A percentile compares a stretch with the other conserved stretches of the same genome.
These are phyloP conservation scores for Heteromormyrus szaboi DNA, from an alignment of 2,797 vertebrate genomes.

Conservation along the genomic window DNA sequence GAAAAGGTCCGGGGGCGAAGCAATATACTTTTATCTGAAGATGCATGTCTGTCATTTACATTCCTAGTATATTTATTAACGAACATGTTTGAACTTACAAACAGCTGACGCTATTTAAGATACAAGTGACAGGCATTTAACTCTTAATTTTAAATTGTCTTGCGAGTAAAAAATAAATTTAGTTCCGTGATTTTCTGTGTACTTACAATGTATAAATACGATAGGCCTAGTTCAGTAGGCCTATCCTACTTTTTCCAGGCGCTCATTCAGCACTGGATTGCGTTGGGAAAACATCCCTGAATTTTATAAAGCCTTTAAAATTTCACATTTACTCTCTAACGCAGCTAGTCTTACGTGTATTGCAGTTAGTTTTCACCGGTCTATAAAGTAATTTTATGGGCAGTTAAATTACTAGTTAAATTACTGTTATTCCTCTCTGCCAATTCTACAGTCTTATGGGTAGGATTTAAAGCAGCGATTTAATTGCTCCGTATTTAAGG, in stretches of 20 bases:
- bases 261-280: background rate
- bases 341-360: background rate
- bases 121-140: background rate
- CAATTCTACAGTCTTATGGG: background rate
- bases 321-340: background rate
- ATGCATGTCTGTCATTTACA: background rate
- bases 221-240: background rate
- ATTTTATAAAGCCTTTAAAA: background rate
- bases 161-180: background rate
- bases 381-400: slow-evolving; percentile 10
- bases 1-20: background rate
- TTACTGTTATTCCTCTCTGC: background rate
- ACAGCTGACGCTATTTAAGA: background rate
- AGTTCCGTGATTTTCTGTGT: background rate
- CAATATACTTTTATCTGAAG: background rate
- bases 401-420: slow-evolving; percentile 1
- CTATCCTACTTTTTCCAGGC: background rate
- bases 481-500: background rate
- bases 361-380: background rate
- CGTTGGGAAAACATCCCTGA: background rate
- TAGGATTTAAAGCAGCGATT: background rate
- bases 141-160: background rate
- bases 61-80: background rate
- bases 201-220: background rate
- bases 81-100: background rate